Evolutionary conservation across 2,797 vertebrate species (phyloP).

Genomic region (Enteromius thamalakanensis): DNA sequence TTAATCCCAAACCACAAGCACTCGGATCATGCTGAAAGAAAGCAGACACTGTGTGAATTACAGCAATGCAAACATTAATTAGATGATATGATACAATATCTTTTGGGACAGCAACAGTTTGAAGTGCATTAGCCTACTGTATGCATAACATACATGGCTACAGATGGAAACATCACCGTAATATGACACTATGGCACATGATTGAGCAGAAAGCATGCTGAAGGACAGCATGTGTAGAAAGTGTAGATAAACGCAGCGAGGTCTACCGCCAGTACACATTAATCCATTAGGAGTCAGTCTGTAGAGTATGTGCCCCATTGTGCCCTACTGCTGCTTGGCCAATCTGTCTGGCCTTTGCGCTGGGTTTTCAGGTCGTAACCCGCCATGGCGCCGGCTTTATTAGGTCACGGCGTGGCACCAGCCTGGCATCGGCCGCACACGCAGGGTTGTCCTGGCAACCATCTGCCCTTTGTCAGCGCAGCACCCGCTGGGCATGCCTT

Average conservation of each 20-base stretch:
- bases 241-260: slow-evolving; percentile 25
- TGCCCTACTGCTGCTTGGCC: slow-evolving; percentile 72
- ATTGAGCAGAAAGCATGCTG: slow-evolving; percentile 37
- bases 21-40: slow-evolving; percentile 19
- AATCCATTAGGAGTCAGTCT: slow-evolving; percentile 42
- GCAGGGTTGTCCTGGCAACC: slow-evolving; percentile 79
- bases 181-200: slow-evolving; percentile 44
- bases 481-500: slow-evolving; percentile 74
- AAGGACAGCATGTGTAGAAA: slow-evolving; percentile 40
- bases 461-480: slow-evolving; percentile 77
- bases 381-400: slow-evolving; percentile 81
- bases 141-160: slow-evolving; percentile 8
- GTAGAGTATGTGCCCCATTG: slow-evolving; percentile 59
- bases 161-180: slow-evolving; percentile 41
- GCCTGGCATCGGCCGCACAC: slow-evolving; percentile 73
- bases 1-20: slow-evolving; percentile 19
- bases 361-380: slow-evolving; percentile 83
- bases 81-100: not conserved
- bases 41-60: not conserved
- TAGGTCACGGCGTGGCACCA: slow-evolving; percentile 81
- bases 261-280: slow-evolving; percentile 24
- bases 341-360: slow-evolving; percentile 81
- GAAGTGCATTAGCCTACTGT: not conserved
- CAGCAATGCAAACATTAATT: not conserved
- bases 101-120: not conserved